These are phyloP conservation scores for Hippopotamyrus pictus DNA, from an alignment of 2,797 vertebrate genomes.

Conservation along the genomic window DNA sequence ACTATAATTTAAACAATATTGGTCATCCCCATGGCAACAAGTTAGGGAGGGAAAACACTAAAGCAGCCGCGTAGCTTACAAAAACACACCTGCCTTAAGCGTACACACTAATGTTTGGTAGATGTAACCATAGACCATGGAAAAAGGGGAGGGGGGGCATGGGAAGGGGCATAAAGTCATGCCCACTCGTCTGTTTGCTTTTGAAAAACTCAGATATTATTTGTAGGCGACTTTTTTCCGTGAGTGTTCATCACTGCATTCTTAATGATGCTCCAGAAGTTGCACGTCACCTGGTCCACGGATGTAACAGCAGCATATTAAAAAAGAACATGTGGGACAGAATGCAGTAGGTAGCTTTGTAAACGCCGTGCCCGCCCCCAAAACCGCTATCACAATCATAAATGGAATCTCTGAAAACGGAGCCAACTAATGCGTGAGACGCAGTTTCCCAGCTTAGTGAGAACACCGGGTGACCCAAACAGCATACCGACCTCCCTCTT, in stretches of 20 bases:
- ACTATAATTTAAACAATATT: background rate
- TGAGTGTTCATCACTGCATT: background rate
- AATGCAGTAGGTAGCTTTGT: background rate
- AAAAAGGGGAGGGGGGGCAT: background rate
- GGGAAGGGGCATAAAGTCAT: background rate
- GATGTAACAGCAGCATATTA: background rate
- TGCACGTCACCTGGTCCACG: background rate
- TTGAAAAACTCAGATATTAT: background rate
- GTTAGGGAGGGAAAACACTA: background rate
- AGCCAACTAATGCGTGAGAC: background rate
- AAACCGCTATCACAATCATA: background rate
- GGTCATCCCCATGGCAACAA: slow-evolving; percentile 3
- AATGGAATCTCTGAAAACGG: background rate
- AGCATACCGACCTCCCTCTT: background rate
- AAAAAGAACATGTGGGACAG: background rate
- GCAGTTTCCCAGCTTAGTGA: background rate
- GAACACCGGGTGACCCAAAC: background rate
- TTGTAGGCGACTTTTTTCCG: background rate
- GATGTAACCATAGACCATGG: background rate
- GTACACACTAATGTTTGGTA: background rate
- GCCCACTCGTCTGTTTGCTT: background rate
- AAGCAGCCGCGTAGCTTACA: background rate
- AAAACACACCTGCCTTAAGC: background rate
- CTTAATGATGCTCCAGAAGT: background rate
- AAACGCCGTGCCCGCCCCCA: background rate